Evolutionary conservation across 1,140 invertebrate species (phyloP), one percentile per base, ranked within the genome.

Genomic region (Drosophila orena): DNA sequence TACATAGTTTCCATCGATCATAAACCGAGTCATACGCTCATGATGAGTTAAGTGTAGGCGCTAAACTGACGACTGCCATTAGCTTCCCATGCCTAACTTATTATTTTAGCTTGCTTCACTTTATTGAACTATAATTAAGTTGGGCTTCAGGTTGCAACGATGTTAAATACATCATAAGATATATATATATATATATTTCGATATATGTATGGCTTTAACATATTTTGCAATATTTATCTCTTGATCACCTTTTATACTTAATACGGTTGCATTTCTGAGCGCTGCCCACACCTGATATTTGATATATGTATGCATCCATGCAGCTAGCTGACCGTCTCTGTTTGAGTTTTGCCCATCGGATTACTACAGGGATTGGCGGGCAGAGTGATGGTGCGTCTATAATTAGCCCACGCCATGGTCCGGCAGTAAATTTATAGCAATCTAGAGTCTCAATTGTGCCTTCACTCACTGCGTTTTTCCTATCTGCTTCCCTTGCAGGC

Each of bases 401-500:
- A 71, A 60, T 71, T 72, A 72, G 55, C 69, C 58, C 54, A 70
- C 55, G 57, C 55, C 65, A 17, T 49, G 47, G 57, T 43, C 46
- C 43, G 71, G 30, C 56, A 60, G 55, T 57, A 52, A 73, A 69
- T 50, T 60, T 68, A 66, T 57, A 55, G 43, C 57, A 46, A 69
- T 49, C 27, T 61, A 50, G 35, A 30, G 68, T 66, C 47, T 68
- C 46, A 37, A 44, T 44, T 66, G 52, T 52, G 69, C 71, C 55
- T 57, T 42, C 55, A 60, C 50, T 75, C 42, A 56, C 58, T 64
- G 14, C 11, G 30, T 27, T 15, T 12, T 12, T 4, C 8, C 38
- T 14, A 15, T 50, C n/a, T 46, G 2, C 35, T 37, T 27, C 58
- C 34, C 14, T 79, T 77, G 37, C 81, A 86, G 81, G 61, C 58